Conservation (phyloP, 2,113 vertebrate species). For the Capricornis sumatraensis region DNA sequence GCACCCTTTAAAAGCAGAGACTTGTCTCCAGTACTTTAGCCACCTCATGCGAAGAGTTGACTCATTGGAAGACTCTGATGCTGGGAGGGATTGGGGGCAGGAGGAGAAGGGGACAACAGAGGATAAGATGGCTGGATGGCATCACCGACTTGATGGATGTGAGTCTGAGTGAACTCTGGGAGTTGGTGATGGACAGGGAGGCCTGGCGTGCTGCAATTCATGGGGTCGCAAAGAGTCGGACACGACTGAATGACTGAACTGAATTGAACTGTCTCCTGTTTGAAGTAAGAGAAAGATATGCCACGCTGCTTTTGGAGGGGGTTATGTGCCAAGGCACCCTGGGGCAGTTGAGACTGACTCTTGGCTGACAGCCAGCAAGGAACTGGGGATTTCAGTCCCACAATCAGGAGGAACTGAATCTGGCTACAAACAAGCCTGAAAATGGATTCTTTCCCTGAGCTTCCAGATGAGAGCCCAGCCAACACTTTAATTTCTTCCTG, state of each 20-base stretch:
- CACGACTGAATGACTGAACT: too few species aligned
- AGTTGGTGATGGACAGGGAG: too few species aligned
- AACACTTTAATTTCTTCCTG: not conserved
- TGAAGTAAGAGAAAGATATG: not conserved
- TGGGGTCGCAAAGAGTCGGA: too few species aligned
- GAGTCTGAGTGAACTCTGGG: too few species aligned
- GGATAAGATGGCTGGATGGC: too few species aligned
- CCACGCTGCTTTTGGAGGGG: not conserved
- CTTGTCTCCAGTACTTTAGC: not conserved
- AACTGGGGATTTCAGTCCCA: not conserved
- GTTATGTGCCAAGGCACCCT: not conserved
- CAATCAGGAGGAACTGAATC: not conserved
- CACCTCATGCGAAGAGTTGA: too few species aligned
- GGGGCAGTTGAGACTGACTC: not conserved
- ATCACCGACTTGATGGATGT: too few species aligned
- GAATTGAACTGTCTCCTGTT: not conserved
- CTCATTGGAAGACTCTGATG: too few species aligned
- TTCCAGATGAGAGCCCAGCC: not conserved
- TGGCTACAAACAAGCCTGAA: not conserved
- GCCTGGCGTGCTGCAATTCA: too few species aligned
- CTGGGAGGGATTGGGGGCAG: too few species aligned
- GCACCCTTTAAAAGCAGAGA: not conserved
- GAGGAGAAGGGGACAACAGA: too few species aligned
- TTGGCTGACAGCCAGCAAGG: not conserved
- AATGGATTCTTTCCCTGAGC: not conserved